Conservation (phyloP, 2,888 invertebrate species). For the Tenodera sinensis region DNA sequence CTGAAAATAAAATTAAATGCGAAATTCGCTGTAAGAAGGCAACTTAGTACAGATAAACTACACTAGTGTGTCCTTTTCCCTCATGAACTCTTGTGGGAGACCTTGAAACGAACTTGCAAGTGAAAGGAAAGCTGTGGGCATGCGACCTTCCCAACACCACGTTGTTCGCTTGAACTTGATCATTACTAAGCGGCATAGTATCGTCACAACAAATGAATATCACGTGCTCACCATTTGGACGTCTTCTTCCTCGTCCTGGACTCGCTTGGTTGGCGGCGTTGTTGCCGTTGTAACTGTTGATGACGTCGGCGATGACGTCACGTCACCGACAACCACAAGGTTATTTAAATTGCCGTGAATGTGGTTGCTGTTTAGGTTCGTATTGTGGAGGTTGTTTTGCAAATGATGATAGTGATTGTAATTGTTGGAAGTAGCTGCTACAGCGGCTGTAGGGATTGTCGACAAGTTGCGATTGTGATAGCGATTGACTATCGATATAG, state of each 20-base stretch:
- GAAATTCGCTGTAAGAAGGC: too few species aligned
- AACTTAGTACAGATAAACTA: too few species aligned
- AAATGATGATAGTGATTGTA: neutral
- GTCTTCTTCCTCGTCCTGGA: constrained; percentile 25
- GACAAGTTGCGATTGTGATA: constrained; percentile 9
- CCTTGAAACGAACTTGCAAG: neutral
- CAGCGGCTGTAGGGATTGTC: neutral
- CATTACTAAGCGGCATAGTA: neutral
- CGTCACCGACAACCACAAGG: constrained; percentile 15
- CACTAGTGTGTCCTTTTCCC: too few species aligned
- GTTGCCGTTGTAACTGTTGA: constrained; percentile 22
- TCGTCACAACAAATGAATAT: neutral
- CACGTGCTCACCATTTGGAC: constrained; percentile 27
- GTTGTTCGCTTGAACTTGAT: neutral
- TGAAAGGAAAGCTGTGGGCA: neutral
- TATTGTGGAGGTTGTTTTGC: neutral
- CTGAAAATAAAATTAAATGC: too few species aligned
- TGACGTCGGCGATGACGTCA: constrained; percentile 18
- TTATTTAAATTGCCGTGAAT: neutral
- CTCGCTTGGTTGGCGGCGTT: constrained; percentile 26
- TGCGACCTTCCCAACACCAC: neutral
- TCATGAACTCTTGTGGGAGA: neutral
- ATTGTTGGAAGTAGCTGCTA: neutral
- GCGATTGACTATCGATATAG: constrained; percentile 10
- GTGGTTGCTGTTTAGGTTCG: neutral